A percentile compares a stretch with the other conserved stretches of the same genome.
Evolutionary conservation across 2,888 invertebrate species (phyloP).

Genomic region (Belgica antarctica): DNA sequence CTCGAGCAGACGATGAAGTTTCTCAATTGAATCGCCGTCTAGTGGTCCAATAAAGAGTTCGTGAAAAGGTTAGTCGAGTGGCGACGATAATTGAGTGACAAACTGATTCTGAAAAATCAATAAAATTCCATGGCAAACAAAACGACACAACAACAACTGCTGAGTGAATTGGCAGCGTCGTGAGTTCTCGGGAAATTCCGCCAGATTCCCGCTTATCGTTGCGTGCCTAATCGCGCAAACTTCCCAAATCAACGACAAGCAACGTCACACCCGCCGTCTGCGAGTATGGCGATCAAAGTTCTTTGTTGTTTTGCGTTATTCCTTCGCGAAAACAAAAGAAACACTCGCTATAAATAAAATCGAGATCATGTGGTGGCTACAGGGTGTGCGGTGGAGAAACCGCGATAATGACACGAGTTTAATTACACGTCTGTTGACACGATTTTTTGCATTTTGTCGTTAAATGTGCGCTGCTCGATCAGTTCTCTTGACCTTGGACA

Average conservation of each 20-base stretch:
- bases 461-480: no score
- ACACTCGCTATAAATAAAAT: not conserved
- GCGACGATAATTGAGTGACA: not conserved
- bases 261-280: not conserved
- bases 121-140: conserved; percentile 11
- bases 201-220: not conserved
- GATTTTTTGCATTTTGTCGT: no score
- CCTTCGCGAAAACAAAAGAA: conserved; percentile 1
- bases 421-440: no score
- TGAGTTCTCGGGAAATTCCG: not conserved
- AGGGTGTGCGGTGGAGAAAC: no score
- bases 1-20: not conserved
- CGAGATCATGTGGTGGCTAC: not conserved
- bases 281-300: not conserved
- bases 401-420: no score
- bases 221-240: not conserved
- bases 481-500: no score
- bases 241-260: not conserved
- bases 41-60: not conserved
- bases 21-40: not conserved
- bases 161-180: no score
- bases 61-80: not conserved
- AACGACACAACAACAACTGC: not conserved
- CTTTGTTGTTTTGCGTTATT: not conserved
- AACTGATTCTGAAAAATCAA: not conserved